phyloP scores from a whole-genome alignment of 2,113 vertebrate species.

The Circaetus gallicus region DNA sequence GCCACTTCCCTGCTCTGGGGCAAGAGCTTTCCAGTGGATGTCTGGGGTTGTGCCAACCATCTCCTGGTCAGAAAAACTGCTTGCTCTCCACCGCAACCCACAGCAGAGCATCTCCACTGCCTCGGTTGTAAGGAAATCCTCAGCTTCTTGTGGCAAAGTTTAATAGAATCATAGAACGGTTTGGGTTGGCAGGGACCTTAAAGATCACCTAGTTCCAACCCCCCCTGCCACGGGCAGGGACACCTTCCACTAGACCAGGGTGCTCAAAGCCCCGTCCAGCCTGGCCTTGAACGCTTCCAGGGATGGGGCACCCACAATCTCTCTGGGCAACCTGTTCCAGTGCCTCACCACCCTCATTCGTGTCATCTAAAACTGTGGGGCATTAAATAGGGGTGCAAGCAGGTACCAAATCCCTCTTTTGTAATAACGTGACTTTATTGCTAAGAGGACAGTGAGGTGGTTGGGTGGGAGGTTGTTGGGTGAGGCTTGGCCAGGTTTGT shows the following conservation, averaged over 20 bases:
- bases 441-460: neutral
- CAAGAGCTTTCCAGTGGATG: neutral
- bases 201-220: no score
- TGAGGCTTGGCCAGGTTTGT: neutral
- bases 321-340: neutral
- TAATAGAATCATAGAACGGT: no score
- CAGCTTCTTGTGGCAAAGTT: neutral
- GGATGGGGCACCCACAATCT: no score
- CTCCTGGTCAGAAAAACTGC: neutral
- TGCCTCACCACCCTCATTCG: neutral
- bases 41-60: no score
- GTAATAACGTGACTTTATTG: accelerated
- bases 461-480: neutral
- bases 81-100: accelerated
- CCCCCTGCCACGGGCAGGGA: no score
- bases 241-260: no score
- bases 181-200: no score
- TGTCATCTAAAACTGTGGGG: neutral
- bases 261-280: no score
- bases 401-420: neutral
- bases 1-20: neutral
- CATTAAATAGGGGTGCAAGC: neutral
- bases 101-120: neutral
- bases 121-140: accelerated
- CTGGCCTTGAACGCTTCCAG: no score